Evolutionary conservation across 2,797 vertebrate species (phyloP), one percentile per base, ranked within the genome.

Genomic region (Alcedo atthis): DNA sequence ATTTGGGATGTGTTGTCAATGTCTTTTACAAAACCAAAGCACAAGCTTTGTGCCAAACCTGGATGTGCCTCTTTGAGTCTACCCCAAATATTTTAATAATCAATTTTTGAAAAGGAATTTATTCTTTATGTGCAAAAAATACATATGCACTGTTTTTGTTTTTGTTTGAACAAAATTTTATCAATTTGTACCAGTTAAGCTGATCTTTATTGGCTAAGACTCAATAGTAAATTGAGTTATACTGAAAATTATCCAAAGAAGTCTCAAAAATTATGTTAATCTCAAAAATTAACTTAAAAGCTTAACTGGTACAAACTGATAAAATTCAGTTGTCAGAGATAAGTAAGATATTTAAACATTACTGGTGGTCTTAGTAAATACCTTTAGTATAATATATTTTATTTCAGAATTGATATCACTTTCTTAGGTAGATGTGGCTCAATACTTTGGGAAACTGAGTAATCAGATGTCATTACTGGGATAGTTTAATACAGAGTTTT

Each of bases 71-170:
- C 22, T n/a, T 75, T 81, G 48, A 59, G 5, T 67, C 24, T 63
- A 49, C 15, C 20, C 5, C 22, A 77, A 35, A 54, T 70, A 0
- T 67, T 73, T 49, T 26, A 12, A 73, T 64, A 54, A 32, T 32
- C 1, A 16, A 2, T 17, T 3, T 12, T 53, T 63, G 70, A 2
- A 3, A 8, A 61, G 3, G 1, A 9, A 81, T 75, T 55, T 81
- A 37, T 81, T 8, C 5, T 67, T 81, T 28, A 19, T 4, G 12
- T 10, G 3, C 21, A 71, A 85, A 92, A 53, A 28, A 1, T 15
- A 15, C 8, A 9, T 32, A 35, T 0, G 0, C 45, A 26, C 51
- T 53, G 16, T 26, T 54, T 4, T 15, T 64, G 32, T 33, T 66
- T 35, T 9, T 33, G 32, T 33, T 33, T 33, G 32, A 33, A 33